phyloP scores from a whole-genome alignment of 2,888 invertebrate genomes.

The Drosophila vallismaia region DNA sequence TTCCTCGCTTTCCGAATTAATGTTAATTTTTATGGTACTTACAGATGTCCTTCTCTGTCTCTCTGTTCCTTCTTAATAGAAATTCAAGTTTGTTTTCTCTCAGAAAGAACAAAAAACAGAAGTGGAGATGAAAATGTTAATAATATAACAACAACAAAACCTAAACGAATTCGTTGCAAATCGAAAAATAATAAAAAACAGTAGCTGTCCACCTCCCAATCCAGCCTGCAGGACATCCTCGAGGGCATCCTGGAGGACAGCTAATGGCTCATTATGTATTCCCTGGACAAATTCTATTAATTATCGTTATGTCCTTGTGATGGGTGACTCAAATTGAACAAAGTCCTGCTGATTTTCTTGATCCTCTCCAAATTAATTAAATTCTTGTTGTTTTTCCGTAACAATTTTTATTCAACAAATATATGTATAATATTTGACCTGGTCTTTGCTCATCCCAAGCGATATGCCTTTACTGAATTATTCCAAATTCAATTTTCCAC shows the following conservation, averaged over 20 bases:
- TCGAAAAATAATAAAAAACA: conserved; percentile 78
- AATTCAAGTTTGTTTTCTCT: conserved; percentile 66
- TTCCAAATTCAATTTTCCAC: conserved; percentile 78
- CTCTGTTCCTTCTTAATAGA: conserved; percentile 50
- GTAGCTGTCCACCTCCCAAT: conserved; percentile 3
- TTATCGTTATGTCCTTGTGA: conserved; percentile 83
- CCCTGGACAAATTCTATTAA: conserved; percentile 83
- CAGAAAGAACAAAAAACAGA: conserved; percentile 8
- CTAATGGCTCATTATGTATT: conserved; percentile 81
- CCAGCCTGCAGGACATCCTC: conserved; percentile 21
- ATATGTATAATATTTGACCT: neutral
- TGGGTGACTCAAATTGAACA: conserved; percentile 63
- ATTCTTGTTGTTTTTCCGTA: neutral
- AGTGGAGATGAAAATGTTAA: conserved; percentile 55
- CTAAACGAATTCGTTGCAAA: conserved; percentile 64
- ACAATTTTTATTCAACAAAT: neutral
- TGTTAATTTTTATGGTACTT: conserved; percentile 79
- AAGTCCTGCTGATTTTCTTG: conserved; percentile 48
- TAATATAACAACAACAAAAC: conserved; percentile 56
- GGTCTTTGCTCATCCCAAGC: conserved; percentile 9
- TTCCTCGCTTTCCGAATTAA: conserved; percentile 60
- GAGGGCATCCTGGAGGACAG: neutral
- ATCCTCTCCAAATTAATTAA: conserved; percentile 32
- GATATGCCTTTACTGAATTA: conserved; percentile 60
- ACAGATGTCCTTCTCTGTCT: conserved; percentile 30